A percentile compares a stretch with the other conserved stretches of the same genome.
phyloP scores from a whole-genome alignment of 2,113 vertebrate species.

The Tetraodon nigroviridis region DNA sequence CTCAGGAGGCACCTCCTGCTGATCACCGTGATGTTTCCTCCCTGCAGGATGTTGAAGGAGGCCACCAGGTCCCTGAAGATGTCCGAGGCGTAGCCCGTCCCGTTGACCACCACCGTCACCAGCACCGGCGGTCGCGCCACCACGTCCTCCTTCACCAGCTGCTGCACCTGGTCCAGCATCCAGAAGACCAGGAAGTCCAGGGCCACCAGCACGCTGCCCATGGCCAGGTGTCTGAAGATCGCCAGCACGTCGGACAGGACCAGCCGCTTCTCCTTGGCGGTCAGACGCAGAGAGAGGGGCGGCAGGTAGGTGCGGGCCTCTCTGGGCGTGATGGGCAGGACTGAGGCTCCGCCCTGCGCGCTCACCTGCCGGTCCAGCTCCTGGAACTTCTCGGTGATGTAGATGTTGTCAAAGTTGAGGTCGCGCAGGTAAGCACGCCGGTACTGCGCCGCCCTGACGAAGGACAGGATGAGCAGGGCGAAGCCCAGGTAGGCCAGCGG shows the following conservation, averaged over 20 bases:
- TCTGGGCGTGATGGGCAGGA: slow-evolving; percentile 74
- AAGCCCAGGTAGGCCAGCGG: slow-evolving; percentile 69
- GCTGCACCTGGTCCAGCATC: slow-evolving; percentile 81
- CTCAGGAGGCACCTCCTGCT: slow-evolving; percentile 76
- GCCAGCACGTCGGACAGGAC: slow-evolving; percentile 47
- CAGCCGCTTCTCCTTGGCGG: slow-evolving; percentile 46
- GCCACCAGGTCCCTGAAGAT: slow-evolving; percentile 82
- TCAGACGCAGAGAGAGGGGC: slow-evolving; percentile 67
- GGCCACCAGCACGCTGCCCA: slow-evolving; percentile 71
- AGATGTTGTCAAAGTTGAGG: slow-evolving; percentile 82
- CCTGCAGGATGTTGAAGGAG: slow-evolving; percentile 78
- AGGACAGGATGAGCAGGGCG: slow-evolving; percentile 67
- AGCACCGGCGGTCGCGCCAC: slow-evolving; percentile 54
- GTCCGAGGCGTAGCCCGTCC: slow-evolving; percentile 77
- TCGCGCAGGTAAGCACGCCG: slow-evolving; percentile 72
- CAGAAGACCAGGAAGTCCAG: slow-evolving; percentile 86
- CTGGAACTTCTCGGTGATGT: slow-evolving; percentile 78
- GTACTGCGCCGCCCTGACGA: slow-evolving; percentile 78
- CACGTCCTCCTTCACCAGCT: slow-evolving; percentile 76
- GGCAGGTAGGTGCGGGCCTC: slow-evolving; percentile 76
- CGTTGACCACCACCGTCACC: slow-evolving; percentile 38
- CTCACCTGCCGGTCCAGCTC: slow-evolving; percentile 69
- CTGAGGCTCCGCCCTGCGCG: slow-evolving; percentile 56
- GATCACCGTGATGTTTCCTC: slow-evolving; percentile 79
- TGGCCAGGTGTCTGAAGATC: slow-evolving; percentile 66